A percentile compares a stretch with the other conserved stretches of the same genome.
Evolutionary conservation across 2,888 invertebrate species (phyloP).

Genomic region (Stegophylla sp.): DNA sequence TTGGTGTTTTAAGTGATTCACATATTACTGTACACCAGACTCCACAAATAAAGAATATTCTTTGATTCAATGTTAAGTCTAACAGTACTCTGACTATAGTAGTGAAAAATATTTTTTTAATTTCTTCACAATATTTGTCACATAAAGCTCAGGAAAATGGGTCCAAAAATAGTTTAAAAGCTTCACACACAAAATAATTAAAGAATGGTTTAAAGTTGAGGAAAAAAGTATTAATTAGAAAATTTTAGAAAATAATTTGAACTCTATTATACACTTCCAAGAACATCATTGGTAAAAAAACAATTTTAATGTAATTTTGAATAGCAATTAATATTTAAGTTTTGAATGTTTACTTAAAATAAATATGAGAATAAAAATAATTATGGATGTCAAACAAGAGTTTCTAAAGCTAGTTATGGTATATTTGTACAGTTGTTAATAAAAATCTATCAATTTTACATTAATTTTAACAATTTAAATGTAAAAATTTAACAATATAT

Average conservation of each 20-base stretch:
- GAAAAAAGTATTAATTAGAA: not conserved
- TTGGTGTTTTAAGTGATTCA: too few relatives aligned
- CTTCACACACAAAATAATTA: conserved; percentile 75
- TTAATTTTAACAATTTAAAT: conserved; percentile 25
- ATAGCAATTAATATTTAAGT: conserved; percentile 80
- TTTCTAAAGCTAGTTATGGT: conserved; percentile 29
- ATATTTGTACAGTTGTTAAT: conserved; percentile 35
- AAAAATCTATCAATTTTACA: conserved; percentile 29
- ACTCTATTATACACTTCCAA: conserved; percentile 72
- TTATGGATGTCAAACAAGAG: not conserved
- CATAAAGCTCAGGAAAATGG: conserved; percentile 77
- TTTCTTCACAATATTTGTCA: conserved; percentile 87
- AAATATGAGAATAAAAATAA: not conserved
- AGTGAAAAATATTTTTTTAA: too few relatives aligned
- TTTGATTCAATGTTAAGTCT: too few relatives aligned
- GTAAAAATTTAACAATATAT: not conserved
- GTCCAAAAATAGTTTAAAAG: conserved; percentile 78
- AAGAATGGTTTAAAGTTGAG: conserved; percentile 63
- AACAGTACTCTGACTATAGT: too few relatives aligned
- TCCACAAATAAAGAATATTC: too few relatives aligned
- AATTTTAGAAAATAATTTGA: not conserved
- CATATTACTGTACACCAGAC: too few relatives aligned
- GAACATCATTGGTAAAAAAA: conserved; percentile 70
- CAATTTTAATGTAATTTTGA: conserved; percentile 75
- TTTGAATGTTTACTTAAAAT: conserved; percentile 22